Evolutionary conservation across 1,140 invertebrate species (phyloP).

Genomic region (Solen grandis): DNA sequence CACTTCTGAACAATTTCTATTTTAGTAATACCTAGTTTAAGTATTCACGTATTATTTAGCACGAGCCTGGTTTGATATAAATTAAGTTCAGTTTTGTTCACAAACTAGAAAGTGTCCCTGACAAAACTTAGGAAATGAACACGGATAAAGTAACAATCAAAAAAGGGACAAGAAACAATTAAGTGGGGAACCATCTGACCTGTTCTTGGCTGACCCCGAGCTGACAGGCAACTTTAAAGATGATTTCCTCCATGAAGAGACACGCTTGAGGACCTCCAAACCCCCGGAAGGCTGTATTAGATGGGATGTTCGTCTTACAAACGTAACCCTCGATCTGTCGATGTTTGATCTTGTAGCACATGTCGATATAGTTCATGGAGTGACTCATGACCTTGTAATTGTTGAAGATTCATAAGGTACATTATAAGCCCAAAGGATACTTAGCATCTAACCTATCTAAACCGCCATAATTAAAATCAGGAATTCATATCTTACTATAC

Average conservation of each 20-base stretch:
- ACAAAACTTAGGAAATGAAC: not conserved
- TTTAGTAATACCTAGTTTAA: no score
- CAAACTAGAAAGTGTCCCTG: not conserved
- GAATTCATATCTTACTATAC: no score
- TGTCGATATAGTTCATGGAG: slow-evolving; percentile 10
- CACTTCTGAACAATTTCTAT: no score
- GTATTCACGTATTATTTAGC: not conserved
- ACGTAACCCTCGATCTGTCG: slow-evolving; percentile 17
- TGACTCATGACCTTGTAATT: slow-evolving; percentile 39
- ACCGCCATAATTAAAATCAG: no score
- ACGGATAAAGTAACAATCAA: no score
- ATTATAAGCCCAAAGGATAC: no score
- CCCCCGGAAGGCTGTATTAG: slow-evolving; percentile 79
- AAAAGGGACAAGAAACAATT: no score
- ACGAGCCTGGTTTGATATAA: not conserved
- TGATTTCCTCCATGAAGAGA: slow-evolving; percentile 41
- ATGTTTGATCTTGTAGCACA: slow-evolving; percentile 52
- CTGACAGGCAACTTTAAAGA: slow-evolving; percentile 30
- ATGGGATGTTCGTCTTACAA: slow-evolving; percentile 79
- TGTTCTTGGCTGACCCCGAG: slow-evolving; percentile 34
- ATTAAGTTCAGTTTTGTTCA: not conserved
- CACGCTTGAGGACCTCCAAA: slow-evolving; percentile 52
- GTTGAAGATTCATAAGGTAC: not conserved
- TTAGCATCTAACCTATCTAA: no score
- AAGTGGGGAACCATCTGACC: slow-evolving; percentile 2